Evolutionary conservation across 2,113 vertebrate genomes (phyloP), one percentile per base, ranked within the genome.

Genomic region (Taxidea taxus): DNA sequence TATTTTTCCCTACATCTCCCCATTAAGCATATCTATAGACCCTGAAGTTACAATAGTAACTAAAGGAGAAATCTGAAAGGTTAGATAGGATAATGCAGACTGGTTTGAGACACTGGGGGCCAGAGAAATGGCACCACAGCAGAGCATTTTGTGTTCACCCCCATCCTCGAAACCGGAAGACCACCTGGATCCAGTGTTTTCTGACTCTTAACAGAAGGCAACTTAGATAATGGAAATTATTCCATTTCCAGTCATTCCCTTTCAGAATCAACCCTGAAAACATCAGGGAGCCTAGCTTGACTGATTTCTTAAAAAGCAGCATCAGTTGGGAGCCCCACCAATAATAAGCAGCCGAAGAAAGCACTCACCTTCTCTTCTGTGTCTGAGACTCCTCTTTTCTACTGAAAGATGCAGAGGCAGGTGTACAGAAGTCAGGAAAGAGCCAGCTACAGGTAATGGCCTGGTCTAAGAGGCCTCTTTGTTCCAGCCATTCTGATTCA

Each of bases 291-390:
- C 7, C 39, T 51, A 58, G 16, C 8, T 42, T 66, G 49, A 23
- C 49, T 21, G 72, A 62, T 60, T 10, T 44, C 29, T 11, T 70
- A 29, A 3, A 9, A 37, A 21, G 6, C 14, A 4, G 20, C 23
- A 56, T 42, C 29, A 44, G 29, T 1, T 58, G 21, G 6, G 10
- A 74, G 11, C 27, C 9, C 34, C 12, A 4, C n/a, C 51, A 42
- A 51, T 60, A 66, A 54, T 70, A 62, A 20, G 7, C 27, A 68
- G 39, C 11, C 20, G 16, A 6, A 0, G 9, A 64, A 39, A 49
- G 49, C 7, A 7, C 0, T 23, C 7, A 1, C 4, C 21, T 34
- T 84, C 34, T 31, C 7, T n/a, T 18, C 39, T 39, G 11, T 1
- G 7, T 81, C 49, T 39, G n/a, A 21, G 34, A 21, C 20, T 29